phyloP scores from a whole-genome alignment of 2,113 vertebrate genomes.

The Pleuronectes platessa region DNA sequence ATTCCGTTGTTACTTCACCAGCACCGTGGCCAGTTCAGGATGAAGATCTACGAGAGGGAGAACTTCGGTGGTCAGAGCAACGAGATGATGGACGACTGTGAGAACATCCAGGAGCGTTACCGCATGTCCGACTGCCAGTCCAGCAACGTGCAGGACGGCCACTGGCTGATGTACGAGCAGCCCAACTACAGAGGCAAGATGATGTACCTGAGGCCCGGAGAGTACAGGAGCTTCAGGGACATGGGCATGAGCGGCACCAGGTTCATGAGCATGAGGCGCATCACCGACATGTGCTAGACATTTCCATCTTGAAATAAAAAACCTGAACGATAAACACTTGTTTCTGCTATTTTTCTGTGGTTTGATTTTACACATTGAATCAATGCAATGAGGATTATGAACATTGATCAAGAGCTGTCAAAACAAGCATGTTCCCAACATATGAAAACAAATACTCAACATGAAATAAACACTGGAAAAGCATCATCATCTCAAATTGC shows the following conservation, averaged over 20 bases:
- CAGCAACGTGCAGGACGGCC: slow-evolving; percentile 71
- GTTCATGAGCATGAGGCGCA: slow-evolving; percentile 70
- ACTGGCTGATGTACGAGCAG: slow-evolving; percentile 78
- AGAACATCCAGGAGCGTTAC: slow-evolving; percentile 63
- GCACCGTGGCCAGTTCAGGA: slow-evolving; percentile 68
- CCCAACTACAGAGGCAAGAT: slow-evolving; percentile 68
- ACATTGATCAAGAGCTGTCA: background rate
- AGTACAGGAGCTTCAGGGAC: slow-evolving; percentile 71
- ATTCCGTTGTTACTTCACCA: slow-evolving; percentile 12
- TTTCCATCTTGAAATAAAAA: slow-evolving; percentile 48
- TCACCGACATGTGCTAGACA: slow-evolving; percentile 71
- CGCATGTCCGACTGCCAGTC: slow-evolving; percentile 65
- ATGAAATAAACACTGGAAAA: background rate
- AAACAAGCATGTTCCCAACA: background rate
- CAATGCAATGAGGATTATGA: background rate
- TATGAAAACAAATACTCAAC: background rate
- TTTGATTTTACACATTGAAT: background rate
- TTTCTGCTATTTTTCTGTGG: background rate
- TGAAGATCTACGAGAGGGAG: slow-evolving; percentile 71
- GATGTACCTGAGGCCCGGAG: slow-evolving; percentile 69
- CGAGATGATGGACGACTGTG: slow-evolving; percentile 66
- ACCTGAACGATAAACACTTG: background rate
- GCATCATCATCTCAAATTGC: background rate
- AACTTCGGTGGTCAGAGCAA: slow-evolving; percentile 60
- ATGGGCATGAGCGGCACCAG: slow-evolving; percentile 47